These are phyloP conservation scores for Oreochromis niloticus DNA, from an alignment of 2,113 vertebrate genomes.

Conservation along the genomic window DNA sequence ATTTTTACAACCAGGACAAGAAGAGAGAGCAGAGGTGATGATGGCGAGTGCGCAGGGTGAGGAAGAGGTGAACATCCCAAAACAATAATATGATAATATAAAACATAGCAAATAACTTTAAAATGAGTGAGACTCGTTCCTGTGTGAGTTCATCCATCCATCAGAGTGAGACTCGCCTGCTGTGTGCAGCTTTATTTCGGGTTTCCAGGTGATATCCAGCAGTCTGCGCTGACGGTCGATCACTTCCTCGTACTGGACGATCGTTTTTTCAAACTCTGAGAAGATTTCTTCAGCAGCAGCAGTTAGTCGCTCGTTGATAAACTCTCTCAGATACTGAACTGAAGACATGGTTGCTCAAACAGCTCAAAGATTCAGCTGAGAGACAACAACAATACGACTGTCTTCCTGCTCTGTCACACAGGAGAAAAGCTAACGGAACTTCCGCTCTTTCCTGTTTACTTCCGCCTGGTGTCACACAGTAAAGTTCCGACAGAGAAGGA, in stretches of 20 bases:
- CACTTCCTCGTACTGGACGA: neutral
- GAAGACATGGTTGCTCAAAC: neutral
- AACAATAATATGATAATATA: neutral
- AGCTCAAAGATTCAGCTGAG: neutral
- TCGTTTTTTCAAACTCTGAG: neutral
- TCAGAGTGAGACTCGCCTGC: neutral
- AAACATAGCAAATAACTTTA: neutral
- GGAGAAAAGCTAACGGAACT: neutral
- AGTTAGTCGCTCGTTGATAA: neutral
- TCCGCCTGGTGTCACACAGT: neutral
- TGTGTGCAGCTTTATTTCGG: rapidly evolving
- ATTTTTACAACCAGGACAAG: neutral
- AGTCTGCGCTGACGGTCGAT: neutral
- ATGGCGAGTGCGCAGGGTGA: neutral
- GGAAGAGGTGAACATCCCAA: neutral
- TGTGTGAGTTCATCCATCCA: neutral
- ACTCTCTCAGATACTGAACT: neutral
- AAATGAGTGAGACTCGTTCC: neutral
- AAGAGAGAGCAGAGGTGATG: neutral
- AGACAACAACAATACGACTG: neutral
- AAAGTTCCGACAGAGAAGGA: neutral
- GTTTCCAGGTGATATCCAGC: neutral
- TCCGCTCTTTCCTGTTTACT: neutral
- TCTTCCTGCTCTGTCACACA: neutral
- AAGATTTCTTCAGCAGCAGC: neutral